Evolutionary conservation across 2,888 invertebrate species (phyloP).

Genomic region (Furcula furcula): DNA sequence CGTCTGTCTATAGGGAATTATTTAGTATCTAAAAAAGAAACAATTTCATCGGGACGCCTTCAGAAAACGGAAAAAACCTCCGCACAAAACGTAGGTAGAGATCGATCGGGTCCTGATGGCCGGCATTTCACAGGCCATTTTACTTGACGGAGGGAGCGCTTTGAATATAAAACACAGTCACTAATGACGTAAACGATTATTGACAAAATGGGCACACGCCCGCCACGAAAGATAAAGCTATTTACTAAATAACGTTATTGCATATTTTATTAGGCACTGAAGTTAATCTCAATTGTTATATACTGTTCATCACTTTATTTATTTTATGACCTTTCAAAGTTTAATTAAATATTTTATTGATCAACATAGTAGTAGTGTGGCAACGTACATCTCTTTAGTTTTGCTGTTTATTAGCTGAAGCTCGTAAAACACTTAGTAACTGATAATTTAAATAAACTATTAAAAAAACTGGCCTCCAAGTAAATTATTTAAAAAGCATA

Average conservation of each 20-base stretch:
- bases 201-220: conserved; percentile 36
- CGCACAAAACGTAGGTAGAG: conserved; percentile 12
- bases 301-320: background rate
- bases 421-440: too few relatives aligned
- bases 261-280: background rate
- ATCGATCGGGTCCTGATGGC: conserved; percentile 25
- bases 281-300: background rate
- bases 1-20: too few relatives aligned
- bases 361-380: too few relatives aligned
- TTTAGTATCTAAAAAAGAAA: background rate
- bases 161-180: conserved; percentile 48
- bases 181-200: conserved; percentile 58
- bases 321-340: background rate
- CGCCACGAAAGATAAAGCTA: conserved; percentile 18
- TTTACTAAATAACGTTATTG: conserved; percentile 16
- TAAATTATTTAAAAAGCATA: too few relatives aligned
- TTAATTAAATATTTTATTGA: background rate
- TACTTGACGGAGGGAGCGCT: conserved; percentile 32
- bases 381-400: too few relatives aligned
- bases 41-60: background rate
- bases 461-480: too few relatives aligned
- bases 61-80: background rate
- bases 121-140: conserved; percentile 36
- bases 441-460: too few relatives aligned
- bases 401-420: too few relatives aligned